Conservation (phyloP, 1,140 invertebrate species). For the Aphaenogaster rudis region DNA sequence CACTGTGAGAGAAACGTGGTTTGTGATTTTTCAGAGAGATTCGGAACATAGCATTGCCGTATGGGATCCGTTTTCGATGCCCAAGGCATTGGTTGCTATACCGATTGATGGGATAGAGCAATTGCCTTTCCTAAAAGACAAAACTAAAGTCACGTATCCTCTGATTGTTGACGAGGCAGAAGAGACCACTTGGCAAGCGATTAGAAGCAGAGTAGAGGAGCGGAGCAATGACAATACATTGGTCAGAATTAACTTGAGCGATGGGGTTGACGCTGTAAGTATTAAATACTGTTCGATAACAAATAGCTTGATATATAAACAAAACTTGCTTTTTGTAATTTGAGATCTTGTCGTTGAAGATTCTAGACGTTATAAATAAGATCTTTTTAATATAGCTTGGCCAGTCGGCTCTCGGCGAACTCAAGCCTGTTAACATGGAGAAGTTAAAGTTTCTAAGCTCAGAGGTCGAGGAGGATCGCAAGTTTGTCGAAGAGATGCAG, state of each 20-base stretch:
- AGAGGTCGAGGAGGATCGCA: constrained; percentile 88
- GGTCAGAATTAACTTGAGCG: constrained; percentile 89
- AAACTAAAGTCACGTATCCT: constrained; percentile 85
- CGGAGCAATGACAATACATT: constrained; percentile 88
- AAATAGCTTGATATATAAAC: neutral
- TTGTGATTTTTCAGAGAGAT: constrained; percentile 87
- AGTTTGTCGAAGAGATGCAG: constrained; percentile 90
- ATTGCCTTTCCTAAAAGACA: constrained; percentile 85
- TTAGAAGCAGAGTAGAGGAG: constrained; percentile 88
- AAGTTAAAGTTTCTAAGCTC: constrained; percentile 78
- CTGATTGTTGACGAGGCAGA: constrained; percentile 90
- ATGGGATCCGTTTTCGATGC: constrained; percentile 91
- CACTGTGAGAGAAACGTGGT: neutral
- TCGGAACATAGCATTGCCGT: constrained; percentile 91
- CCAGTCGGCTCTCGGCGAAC: constrained; percentile 85
- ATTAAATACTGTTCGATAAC: constrained; percentile 36
- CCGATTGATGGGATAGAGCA: constrained; percentile 91
- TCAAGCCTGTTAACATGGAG: constrained; percentile 86
- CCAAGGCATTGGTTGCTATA: constrained; percentile 92
- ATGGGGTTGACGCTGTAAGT: constrained; percentile 89
- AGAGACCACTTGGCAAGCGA: constrained; percentile 88
- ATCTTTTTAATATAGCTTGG: constrained; percentile 77
- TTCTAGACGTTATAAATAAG: neutral
- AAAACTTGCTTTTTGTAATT: neutral
- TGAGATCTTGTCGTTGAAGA: neutral